These are phyloP conservation scores for Papilio elwesi DNA, from an alignment of 2,888 invertebrate species.

Conservation along the genomic window DNA sequence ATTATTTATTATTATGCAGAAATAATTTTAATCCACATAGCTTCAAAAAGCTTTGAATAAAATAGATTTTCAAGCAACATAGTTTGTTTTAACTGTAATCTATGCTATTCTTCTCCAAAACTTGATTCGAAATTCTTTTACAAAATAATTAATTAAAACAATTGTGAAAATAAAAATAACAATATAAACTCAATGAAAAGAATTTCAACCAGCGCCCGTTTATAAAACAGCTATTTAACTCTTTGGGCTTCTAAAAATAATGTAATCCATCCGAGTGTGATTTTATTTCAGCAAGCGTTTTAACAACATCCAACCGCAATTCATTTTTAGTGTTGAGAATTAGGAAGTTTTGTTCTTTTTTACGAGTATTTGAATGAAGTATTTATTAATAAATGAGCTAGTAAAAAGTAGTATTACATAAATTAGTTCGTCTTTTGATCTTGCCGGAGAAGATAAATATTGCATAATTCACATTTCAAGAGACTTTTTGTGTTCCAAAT, in stretches of 20 bases:
- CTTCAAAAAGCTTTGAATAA: no score
- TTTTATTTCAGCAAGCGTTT: conserved; percentile 17
- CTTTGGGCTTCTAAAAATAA: conserved; percentile 30
- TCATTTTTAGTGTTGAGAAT: conserved; percentile 26
- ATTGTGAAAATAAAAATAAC: conserved; percentile 18
- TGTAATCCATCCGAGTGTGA: conserved; percentile 29
- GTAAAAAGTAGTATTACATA: conserved; percentile 4
- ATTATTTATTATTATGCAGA: no score
- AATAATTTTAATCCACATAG: no score
- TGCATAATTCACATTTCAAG: no score
- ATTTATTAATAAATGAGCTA: neutral
- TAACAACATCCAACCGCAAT: conserved; percentile 28
- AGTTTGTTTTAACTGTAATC: neutral
- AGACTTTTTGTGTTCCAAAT: neutral
- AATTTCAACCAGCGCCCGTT: conserved; percentile 24
- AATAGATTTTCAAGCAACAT: no score
- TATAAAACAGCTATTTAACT: conserved; percentile 30
- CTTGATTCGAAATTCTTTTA: neutral
- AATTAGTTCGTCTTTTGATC: conserved; percentile 3
- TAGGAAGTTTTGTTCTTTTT: conserved; percentile 18
- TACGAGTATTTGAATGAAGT: neutral
- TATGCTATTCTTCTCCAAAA: no score
- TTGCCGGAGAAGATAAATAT: neutral
- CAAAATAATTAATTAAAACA: conserved; percentile 23
- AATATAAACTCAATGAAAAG: conserved; percentile 23